Evolutionary conservation across 2,797 vertebrate species (phyloP), one percentile per base, ranked within the genome.

Genomic region (Todus mexicanus): DNA sequence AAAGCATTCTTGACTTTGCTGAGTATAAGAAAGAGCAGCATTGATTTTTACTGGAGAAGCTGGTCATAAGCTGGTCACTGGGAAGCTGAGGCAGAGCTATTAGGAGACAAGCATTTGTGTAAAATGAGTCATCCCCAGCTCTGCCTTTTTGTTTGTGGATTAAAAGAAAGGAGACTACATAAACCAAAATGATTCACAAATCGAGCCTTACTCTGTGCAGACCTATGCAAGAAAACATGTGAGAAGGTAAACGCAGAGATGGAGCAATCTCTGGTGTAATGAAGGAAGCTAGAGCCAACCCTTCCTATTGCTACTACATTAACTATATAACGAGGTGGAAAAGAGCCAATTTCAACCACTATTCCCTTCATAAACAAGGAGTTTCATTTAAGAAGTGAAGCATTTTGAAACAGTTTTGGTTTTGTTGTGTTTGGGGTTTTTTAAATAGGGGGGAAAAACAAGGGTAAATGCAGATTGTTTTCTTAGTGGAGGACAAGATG

Each of bases 51-150:
- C 54, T 50, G 82, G 66, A 66, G 93, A 71, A 94, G 63, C 25
- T 19, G 84, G 57, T 91, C 73, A 33, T 35, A 74, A 1, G 11
- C 40, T 3, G n/a, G 53, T n/a, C 47, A 79, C 51, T 1, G 14
- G 76, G 89, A 94, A 91, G 92, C 83, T 50, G 64, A 91, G 84
- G 72, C 54, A 89, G 73, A 94, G 61, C 60, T 45, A 72, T 45
- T 31, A 65, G 71, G 63, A 93, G 79, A 84, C 31, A 76, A 56
- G 22, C 53, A 54, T 57, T 93, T 89, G 77, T 72, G 68, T 72
- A 70, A 83, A 84, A 70, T 91, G 82, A 95, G 56, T 94, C 95
- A 95, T 45, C 11, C 23, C 27, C 89, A 73, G 84, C 84, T 92
- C 84, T 95, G 95, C 68, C 84, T 93, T 94, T 95, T 81, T 76